A percentile compares a stretch with the other conserved stretches of the same genome.
Evolutionary conservation across 2,113 vertebrate species (phyloP).

Genomic region (Cyrtonyx montezumae): DNA sequence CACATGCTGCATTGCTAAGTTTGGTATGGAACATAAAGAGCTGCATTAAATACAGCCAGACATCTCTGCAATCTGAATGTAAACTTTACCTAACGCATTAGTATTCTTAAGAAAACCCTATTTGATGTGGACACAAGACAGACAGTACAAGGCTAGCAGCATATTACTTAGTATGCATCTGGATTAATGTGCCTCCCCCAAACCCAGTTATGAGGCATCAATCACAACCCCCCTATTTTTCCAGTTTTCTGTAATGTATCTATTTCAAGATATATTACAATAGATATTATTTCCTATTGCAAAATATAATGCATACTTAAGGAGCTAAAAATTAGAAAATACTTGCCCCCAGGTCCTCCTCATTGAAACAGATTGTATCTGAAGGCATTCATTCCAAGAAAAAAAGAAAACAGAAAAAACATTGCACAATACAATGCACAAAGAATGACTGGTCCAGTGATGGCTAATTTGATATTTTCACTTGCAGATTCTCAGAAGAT

Average conservation of each 20-base stretch:
- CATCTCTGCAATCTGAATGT: background rate
- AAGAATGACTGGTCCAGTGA: background rate
- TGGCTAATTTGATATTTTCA: background rate
- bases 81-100: background rate
- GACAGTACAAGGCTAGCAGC: background rate
- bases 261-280: background rate
- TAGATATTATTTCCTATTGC: background rate
- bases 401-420: background rate
- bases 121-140: background rate
- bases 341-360: background rate
- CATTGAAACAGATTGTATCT: background rate
- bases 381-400: background rate
- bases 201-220: background rate
- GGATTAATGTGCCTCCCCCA: background rate
- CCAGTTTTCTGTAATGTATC: background rate
- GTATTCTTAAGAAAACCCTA: background rate
- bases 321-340: background rate
- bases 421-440: fast-evolving
- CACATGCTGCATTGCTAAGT: background rate
- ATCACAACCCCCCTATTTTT: background rate
- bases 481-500: background rate
- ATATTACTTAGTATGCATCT: background rate
- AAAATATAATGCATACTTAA: background rate
- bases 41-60: conserved; percentile 9
- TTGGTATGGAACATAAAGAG: background rate